Conservation (phyloP, 2,888 invertebrate genomes). For the Tenodera sinensis region DNA sequence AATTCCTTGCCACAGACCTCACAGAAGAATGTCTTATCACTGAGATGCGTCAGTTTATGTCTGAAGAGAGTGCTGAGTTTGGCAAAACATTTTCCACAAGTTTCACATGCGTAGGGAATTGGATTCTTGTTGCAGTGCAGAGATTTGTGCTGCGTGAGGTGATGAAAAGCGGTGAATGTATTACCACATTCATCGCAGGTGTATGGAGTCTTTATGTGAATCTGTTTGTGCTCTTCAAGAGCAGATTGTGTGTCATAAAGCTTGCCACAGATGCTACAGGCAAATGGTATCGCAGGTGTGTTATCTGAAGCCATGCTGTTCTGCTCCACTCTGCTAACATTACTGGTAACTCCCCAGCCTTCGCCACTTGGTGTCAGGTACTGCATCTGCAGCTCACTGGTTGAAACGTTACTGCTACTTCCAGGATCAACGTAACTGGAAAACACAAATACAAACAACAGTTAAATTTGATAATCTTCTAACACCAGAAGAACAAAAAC, state of each 20-base stretch:
- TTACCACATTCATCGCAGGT: neutral
- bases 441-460: too few species aligned
- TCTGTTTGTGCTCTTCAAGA: neutral
- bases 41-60: neutral
- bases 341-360: neutral
- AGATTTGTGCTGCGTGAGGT: neutral
- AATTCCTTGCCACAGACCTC: neutral
- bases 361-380: neutral
- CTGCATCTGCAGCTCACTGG: neutral
- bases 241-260: neutral
- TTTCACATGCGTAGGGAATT: neutral
- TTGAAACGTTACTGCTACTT: neutral
- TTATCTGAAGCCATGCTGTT: neutral
- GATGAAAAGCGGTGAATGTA: neutral
- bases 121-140: neutral
- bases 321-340: neutral
- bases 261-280: neutral
- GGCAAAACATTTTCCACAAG: neutral
- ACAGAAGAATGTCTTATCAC: neutral
- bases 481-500: too few species aligned
- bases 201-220: neutral
- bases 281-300: neutral
- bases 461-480: too few species aligned
- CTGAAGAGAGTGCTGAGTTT: neutral
- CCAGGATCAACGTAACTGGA: neutral